Evolutionary conservation across 2,888 invertebrate species (phyloP).

Genomic region (Megalurothrips usitatus): DNA sequence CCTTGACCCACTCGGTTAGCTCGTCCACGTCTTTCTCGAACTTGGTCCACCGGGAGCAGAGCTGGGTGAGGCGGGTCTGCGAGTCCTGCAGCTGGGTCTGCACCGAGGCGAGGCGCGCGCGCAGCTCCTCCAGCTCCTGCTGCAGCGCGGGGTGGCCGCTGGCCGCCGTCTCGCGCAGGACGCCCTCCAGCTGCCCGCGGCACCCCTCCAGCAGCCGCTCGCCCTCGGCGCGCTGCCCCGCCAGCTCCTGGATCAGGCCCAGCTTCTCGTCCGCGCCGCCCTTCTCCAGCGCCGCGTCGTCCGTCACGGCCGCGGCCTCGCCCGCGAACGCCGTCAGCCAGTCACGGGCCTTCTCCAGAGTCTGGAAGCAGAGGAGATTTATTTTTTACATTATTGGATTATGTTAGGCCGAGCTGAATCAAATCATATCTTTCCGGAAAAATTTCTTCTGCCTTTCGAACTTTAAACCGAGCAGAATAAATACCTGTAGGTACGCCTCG

Average conservation of each 20-base stretch:
- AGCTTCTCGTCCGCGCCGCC: slow-evolving; percentile 73
- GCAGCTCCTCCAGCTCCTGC: slow-evolving; percentile 68
- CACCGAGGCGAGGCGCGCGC: slow-evolving; percentile 45
- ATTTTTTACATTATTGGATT: no score
- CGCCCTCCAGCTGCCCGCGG: slow-evolving; percentile 63
- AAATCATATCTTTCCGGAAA: no score
- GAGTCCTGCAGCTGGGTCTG: slow-evolving; percentile 61
- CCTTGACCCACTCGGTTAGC: slow-evolving; percentile 78
- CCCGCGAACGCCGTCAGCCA: slow-evolving; percentile 73
- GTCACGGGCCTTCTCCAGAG: slow-evolving; percentile 76
- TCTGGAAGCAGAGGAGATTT: slow-evolving; percentile 45
- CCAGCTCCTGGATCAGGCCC: slow-evolving; percentile 67
- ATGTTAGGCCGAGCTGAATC: no score
- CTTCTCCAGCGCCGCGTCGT: slow-evolving; percentile 73
- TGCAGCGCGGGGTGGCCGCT: slow-evolving; percentile 69
- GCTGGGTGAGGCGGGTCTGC: slow-evolving; percentile 65
- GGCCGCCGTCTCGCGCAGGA: slow-evolving; percentile 71
- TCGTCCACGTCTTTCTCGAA: slow-evolving; percentile 73
- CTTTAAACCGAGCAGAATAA: no score
- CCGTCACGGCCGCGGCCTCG: slow-evolving; percentile 67
- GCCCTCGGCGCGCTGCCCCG: slow-evolving; percentile 68
- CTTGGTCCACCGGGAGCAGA: slow-evolving; percentile 75
- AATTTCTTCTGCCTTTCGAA: no score
- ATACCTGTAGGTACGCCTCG: slow-evolving; percentile 64
- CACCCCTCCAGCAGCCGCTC: slow-evolving; percentile 66